Base-by-base conservation (phyloP, 1,140 invertebrate genomes). In the Scaptodrosophila lebanonensis region DNA sequence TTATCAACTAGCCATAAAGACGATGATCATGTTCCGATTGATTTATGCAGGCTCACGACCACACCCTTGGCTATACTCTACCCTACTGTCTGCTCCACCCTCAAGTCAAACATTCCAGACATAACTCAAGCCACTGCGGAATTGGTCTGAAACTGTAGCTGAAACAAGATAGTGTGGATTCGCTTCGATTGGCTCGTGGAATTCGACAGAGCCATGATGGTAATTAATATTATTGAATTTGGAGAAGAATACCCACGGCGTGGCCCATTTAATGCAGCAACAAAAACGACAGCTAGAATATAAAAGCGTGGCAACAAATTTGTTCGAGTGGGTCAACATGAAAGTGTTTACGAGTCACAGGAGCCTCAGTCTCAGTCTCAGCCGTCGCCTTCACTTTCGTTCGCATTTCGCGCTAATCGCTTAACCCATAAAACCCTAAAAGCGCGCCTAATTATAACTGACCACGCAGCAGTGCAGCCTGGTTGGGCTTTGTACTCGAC, bases 181-280 rank as follows among this genome's bases (percentile, higher is more conserved):
- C 60, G 69, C 38, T 39, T 67, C 50, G 27, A 33, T 12, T 35
- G 52, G 64, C 43, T 54, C 6, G 12, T 30, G 16, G 53, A 54
- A 29, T 32, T n/a, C 12, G 16, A 15, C 20, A 22, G 36, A 59
- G 49, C 43, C 70, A 66, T 65, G 60, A 50, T 48, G 64, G 43
- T 67, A 79, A 77, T 77, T 79, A 79, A 79, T 58, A 68, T 68
- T 77, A 77, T 79, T 77, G 60, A 60, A 70, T 60, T 49, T 17
- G 5, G 38, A 3, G 8, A 8, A 8, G 22, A 25, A 25, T 25
- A 25, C 8, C 22, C 22, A 25, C 8, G 22, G 22, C 3, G 22
- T 25, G 22, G 3, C 22, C 22, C 8, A 25, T 25, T 25, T 25
- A 25, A 8, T 8, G n/a, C n/a, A n/a, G n/a, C n/a, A n/a, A n/a